These are phyloP conservation scores for Notolepis coatsorum DNA, from an alignment of 2,797 vertebrate species.

Conservation along the genomic window DNA sequence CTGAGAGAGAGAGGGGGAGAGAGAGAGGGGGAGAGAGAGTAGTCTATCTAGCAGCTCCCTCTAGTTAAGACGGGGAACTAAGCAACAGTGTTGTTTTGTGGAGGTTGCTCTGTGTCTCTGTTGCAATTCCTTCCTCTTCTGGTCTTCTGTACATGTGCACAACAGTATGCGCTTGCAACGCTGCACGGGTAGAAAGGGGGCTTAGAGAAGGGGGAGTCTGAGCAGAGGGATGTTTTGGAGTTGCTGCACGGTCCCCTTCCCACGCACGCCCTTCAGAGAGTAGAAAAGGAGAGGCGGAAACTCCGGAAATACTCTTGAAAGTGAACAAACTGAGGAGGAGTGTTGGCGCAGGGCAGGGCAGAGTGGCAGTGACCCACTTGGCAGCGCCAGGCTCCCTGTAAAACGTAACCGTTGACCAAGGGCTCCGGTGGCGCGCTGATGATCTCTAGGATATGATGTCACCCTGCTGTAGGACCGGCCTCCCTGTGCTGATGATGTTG, in stretches of 20 bases:
- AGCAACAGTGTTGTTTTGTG: constrained; percentile 43
- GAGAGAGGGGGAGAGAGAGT: too few relatives aligned
- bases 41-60: constrained; percentile 44
- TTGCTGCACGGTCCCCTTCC: constrained; percentile 22
- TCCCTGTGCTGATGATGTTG: constrained; percentile 13
- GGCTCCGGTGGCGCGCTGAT: constrained; percentile 6
- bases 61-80: constrained; percentile 65
- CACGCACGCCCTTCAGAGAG: constrained; percentile 19
- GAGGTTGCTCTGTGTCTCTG: constrained; percentile 35
- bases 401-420: constrained; percentile 34
- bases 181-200: not conserved
- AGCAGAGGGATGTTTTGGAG: not conserved
- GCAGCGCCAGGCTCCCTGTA: constrained; percentile 7
- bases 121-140: constrained; percentile 19
- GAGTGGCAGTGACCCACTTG: constrained; percentile 20
- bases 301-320: constrained; percentile 25
- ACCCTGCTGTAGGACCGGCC: constrained; percentile 3
- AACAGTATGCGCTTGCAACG: not conserved
- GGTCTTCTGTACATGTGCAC: not conserved
- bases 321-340: constrained; percentile 25
- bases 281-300: constrained; percentile 22
- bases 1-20: too few relatives aligned
- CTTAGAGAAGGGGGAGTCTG: not conserved
- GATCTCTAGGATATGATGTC: constrained; percentile 23
- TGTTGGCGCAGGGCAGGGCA: constrained; percentile 12